Evolutionary conservation across 2,888 invertebrate genomes (phyloP).

Genomic region (Diarsia rubi): DNA sequence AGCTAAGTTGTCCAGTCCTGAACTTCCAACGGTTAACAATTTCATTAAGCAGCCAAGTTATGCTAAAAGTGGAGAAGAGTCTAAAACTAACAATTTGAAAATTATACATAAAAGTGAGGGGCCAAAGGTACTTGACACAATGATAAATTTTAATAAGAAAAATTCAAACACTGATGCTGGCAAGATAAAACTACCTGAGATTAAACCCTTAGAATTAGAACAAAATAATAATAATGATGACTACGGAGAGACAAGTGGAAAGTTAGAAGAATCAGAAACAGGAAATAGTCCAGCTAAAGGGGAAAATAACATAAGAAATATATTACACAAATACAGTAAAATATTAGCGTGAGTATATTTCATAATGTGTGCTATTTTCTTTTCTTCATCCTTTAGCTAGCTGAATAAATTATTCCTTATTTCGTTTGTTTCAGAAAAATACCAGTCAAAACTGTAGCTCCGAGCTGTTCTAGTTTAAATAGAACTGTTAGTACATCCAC

Average conservation of each 20-base stretch:
- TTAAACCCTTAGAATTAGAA: background rate
- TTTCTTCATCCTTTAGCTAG: background rate
- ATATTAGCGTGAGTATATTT: constrained; percentile 72
- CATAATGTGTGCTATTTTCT: background rate
- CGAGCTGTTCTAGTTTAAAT: constrained; percentile 30
- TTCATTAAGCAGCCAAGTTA: background rate
- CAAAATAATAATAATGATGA: background rate
- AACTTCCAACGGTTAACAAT: background rate
- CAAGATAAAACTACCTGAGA: background rate
- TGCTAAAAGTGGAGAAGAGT: background rate
- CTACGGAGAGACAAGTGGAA: background rate
- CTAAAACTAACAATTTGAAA: background rate
- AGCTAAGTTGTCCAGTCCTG: background rate
- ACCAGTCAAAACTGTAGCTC: constrained; percentile 19
- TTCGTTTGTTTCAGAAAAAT: constrained; percentile 65
- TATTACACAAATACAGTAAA: constrained; percentile 80
- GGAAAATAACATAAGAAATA: constrained; percentile 67
- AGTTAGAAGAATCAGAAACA: constrained; percentile 14
- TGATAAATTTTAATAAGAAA: background rate
- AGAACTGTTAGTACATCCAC: constrained; percentile 24
- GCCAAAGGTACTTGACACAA: background rate
- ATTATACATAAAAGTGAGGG: background rate
- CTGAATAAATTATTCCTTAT: background rate
- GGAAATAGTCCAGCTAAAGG: background rate
- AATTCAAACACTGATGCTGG: background rate